Percentiles rank a stretch among this genome's conserved stretches.
Conservation (phyloP, 2,797 vertebrate species). For the Melanotaenia boesemani region DNA sequence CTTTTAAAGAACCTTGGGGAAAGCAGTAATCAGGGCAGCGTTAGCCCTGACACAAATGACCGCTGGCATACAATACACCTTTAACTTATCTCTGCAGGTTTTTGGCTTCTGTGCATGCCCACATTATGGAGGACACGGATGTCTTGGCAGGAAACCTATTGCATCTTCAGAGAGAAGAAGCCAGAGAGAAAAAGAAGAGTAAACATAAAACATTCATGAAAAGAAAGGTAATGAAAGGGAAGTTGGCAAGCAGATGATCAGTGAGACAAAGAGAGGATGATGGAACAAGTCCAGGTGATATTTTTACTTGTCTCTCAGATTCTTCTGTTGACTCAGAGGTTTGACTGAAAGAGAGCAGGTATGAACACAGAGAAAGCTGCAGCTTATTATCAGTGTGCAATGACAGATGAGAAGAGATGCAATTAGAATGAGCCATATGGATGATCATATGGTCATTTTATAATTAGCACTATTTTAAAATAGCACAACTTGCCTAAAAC, state of each 20-base stretch:
- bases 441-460: slow-evolving; percentile 81
- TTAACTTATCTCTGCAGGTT: slow-evolving; percentile 59
- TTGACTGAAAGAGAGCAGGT: slow-evolving; percentile 64
- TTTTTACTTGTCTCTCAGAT: slow-evolving; percentile 61
- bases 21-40: slow-evolving; percentile 8
- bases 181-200: slow-evolving; percentile 37
- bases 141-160: slow-evolving; percentile 54
- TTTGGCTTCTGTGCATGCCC: slow-evolving; percentile 43
- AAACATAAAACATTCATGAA: slow-evolving; percentile 52
- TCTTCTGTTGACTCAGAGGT: slow-evolving; percentile 46
- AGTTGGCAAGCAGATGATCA: slow-evolving; percentile 56
- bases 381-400: slow-evolving; percentile 68
- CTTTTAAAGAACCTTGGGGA: slow-evolving; percentile 4
- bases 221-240: slow-evolving; percentile 45
- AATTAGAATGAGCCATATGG: slow-evolving; percentile 82
- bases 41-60: slow-evolving; percentile 18
- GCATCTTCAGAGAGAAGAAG: slow-evolving; percentile 50
- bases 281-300: slow-evolving; percentile 67
- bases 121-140: slow-evolving; percentile 34
- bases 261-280: slow-evolving; percentile 34
- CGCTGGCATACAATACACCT: slow-evolving; percentile 40
- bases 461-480: slow-evolving; percentile 80
- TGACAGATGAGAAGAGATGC: slow-evolving; percentile 73
- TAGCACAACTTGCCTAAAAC: slow-evolving; percentile 61
- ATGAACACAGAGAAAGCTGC: slow-evolving; percentile 62